These are phyloP conservation scores for Notocelia uddmanniana DNA, from an alignment of 2,888 invertebrate species.

Conservation along the genomic window DNA sequence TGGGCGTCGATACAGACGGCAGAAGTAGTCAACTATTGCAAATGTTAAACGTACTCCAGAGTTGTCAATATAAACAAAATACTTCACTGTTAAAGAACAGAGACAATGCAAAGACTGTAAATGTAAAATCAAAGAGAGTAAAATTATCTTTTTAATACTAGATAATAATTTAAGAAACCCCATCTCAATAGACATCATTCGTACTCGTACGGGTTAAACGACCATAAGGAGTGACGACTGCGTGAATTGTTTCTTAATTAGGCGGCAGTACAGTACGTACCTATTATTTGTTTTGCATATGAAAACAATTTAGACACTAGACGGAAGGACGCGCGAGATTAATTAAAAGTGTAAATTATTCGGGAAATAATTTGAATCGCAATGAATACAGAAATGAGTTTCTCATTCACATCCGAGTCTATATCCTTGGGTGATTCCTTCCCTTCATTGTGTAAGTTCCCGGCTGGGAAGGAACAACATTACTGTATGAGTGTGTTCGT, in stretches of 20 bases:
- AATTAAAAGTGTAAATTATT: not conserved
- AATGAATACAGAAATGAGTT: not conserved
- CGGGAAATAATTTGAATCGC: not conserved
- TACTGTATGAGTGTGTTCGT: not conserved
- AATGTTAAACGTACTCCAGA: not conserved
- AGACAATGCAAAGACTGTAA: too few relatives aligned
- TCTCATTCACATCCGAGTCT: slow-evolving; percentile 3
- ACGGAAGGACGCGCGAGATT: not conserved
- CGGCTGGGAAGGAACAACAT: not conserved
- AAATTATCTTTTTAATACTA: too few relatives aligned
- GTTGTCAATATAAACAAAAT: too few relatives aligned
- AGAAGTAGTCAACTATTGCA: not conserved
- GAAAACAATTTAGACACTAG: not conserved
- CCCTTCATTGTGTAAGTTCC: slow-evolving; percentile 19
- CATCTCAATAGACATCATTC: too few relatives aligned
- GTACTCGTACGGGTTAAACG: too few relatives aligned
- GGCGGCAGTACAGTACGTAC: too few relatives aligned
- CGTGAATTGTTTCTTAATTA: not conserved
- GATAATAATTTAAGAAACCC: too few relatives aligned
- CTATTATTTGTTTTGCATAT: not conserved
- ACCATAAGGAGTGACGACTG: not conserved
- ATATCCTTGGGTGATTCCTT: slow-evolving; percentile 10
- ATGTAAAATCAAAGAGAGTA: too few relatives aligned
- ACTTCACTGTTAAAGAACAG: too few relatives aligned
- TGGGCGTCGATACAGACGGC: not conserved